Base-by-base conservation (phyloP, 2,797 vertebrate genomes). In the Falco naumanni region DNA sequence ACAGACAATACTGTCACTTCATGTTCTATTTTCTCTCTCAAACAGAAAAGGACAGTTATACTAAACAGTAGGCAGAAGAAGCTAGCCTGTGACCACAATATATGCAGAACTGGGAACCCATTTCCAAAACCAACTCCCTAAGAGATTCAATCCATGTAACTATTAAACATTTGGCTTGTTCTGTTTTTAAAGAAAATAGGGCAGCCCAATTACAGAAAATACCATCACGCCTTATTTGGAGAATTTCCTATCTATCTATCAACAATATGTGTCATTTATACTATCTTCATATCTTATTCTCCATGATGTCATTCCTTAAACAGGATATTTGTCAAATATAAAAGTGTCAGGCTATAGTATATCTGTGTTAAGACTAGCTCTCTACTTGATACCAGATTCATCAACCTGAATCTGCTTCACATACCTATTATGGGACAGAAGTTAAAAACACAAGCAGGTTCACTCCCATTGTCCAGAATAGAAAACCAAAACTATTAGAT, bases 361-460 rank as follows among this genome's bases (percentile, higher is more conserved):
- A 90, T 88, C 76, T 71, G 68, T 48, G 77, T 65, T 91, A 77
- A 83, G 53, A 89, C 79, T 76, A 91, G 37, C 70, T 93, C 90
- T 80, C 57, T 71, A 18, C 84, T 91, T 69, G 56, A 91, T 69
- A 95, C 54, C 79, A 95, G 17, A 68, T 50, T 59, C 59, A 88
- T 78, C 28, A 25, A 94, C 88, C 91, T 94, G 85, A 96, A 97
- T 53, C 75, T 95, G 84, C 41, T 5, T 54, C 59, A 80, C 60
- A 22, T 3, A 51, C 18, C 18, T 59, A 26, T 26, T 53, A 75
- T 8, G 69, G 56, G 20, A 75, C 57, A 61, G 45, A 87, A 90
- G 57, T 60, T 51, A n/a, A 29, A 16, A 84, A 93, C 59, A 79
- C 1, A 6, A 75, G 48, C 39, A 93, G 60, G 65, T 63, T 82